Evolutionary conservation across 2,888 invertebrate species (phyloP).

Genomic region (Priocnemis perturbator): DNA sequence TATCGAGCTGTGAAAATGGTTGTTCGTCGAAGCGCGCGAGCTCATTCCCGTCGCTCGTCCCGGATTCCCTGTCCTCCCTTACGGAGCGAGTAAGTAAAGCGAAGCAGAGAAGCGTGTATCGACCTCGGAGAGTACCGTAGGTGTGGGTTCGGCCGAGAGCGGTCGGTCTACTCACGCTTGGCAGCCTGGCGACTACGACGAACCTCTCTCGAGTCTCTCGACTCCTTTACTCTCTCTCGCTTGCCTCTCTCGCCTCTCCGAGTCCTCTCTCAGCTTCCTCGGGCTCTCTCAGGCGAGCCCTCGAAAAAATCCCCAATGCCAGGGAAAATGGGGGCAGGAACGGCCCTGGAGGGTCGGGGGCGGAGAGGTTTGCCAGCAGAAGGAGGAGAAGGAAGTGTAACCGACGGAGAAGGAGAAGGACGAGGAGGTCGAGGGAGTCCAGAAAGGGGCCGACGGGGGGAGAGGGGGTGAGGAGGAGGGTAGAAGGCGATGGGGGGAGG

Average conservation of each 20-base stretch:
- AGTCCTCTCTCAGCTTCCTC: conserved; percentile 17
- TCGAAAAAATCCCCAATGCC: conserved; percentile 66
- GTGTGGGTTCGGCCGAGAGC: conserved; percentile 63
- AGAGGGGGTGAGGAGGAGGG: conserved; percentile 31
- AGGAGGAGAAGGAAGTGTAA: conserved; percentile 24
- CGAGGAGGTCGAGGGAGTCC: conserved; percentile 24
- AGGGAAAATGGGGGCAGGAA: conserved; percentile 66
- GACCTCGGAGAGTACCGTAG: conserved; percentile 63
- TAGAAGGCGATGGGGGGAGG: conserved; percentile 27
- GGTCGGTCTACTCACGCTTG: conserved; percentile 54
- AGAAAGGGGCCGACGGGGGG: conserved; percentile 26
- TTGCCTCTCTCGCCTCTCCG: conserved; percentile 10
- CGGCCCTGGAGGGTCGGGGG: conserved; percentile 50
- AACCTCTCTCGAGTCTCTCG: conserved; percentile 36
- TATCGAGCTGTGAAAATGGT: not conserved
- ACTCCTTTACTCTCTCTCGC: conserved; percentile 10
- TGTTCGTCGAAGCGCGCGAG: conserved; percentile 17
- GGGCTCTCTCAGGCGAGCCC: conserved; percentile 51
- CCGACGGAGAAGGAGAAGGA: conserved; percentile 13
- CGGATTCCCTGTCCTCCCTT: conserved; percentile 56
- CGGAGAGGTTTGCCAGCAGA: conserved; percentile 25
- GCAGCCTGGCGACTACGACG: conserved; percentile 59
- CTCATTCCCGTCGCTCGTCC: conserved; percentile 37
- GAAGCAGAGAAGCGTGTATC: conserved; percentile 66
- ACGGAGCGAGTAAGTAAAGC: conserved; percentile 58